Evolutionary conservation across 2,113 vertebrate species (phyloP).

Genomic region (Dinomys branickii): DNA sequence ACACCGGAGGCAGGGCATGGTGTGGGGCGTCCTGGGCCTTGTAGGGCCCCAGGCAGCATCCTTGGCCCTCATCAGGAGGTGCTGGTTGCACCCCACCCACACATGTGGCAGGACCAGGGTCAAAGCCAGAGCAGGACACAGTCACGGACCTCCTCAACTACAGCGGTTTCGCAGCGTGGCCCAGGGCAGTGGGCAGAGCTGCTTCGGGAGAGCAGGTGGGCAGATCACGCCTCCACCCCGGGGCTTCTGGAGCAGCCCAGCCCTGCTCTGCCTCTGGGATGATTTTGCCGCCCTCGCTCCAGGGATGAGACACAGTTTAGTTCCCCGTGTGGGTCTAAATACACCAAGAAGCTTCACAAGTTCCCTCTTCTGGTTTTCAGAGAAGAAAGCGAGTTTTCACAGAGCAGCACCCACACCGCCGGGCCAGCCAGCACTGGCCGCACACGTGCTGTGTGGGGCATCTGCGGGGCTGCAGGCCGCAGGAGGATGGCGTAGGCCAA

Average conservation of each 20-base stretch:
- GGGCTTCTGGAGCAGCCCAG: neutral
- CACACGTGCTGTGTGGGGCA: neutral
- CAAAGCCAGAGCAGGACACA: rapidly evolving
- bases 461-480: too few relatives aligned
- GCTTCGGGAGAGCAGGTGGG: rapidly evolving
- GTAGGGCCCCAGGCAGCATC: neutral
- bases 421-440: neutral
- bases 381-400: neutral
- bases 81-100: neutral
- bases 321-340: neutral
- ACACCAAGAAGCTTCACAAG: neutral
- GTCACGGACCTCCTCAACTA: neutral
- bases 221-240: neutral
- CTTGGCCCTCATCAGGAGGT: neutral
- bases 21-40: rapidly evolving
- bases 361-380: neutral
- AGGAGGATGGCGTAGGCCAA: neutral
- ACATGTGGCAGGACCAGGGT: neutral
- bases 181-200: rapidly evolving
- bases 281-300: neutral
- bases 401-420: neutral
- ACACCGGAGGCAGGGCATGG: rapidly evolving
- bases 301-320: neutral
- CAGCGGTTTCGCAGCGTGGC: rapidly evolving
- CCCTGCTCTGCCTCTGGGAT: neutral